Evolutionary conservation across 2,113 vertebrate species (phyloP).

Genomic region (Corvus moneduloides): DNA sequence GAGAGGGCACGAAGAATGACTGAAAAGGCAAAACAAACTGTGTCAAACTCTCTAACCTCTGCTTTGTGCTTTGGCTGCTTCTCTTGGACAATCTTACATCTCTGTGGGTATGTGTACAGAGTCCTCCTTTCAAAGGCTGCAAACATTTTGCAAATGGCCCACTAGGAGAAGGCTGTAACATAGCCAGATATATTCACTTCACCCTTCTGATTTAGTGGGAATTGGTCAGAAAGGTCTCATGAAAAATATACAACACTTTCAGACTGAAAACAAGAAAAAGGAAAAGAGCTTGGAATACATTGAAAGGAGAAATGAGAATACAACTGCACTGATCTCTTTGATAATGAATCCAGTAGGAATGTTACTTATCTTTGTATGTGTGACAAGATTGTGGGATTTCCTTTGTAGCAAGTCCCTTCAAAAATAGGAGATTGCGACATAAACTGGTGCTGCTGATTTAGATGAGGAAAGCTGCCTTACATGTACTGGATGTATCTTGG

Average conservation of each 20-base stretch:
- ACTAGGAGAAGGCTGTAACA: not conserved
- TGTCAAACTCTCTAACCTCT: not conserved
- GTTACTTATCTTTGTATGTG: conserved; percentile 61
- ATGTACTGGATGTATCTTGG: not conserved
- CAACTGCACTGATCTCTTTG: conserved; percentile 55
- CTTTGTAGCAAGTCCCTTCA: not conserved
- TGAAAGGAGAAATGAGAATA: conserved; percentile 62
- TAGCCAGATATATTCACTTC: not conserved
- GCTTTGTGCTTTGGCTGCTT: not conserved
- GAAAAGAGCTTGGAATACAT: conserved; percentile 61
- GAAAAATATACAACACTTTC: conserved; percentile 71
- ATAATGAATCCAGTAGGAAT: conserved; percentile 61
- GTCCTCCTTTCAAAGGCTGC: not conserved
- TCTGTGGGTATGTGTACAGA: not conserved
- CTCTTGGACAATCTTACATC: not conserved
- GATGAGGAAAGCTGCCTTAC: not conserved
- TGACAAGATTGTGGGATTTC: conserved; percentile 26
- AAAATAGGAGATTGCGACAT: not conserved
- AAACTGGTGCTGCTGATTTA: not conserved
- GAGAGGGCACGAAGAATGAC: not conserved
- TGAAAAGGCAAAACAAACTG: not conserved
- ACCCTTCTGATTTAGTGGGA: conserved; percentile 62
- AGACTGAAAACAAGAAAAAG: conserved; percentile 10
- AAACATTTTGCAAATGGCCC: not conserved
- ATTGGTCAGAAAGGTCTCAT: conserved; percentile 59